Evolutionary conservation across 2,888 invertebrate species (phyloP), one percentile per base, ranked within the genome.

Genomic region (Ochropacha duplaris): DNA sequence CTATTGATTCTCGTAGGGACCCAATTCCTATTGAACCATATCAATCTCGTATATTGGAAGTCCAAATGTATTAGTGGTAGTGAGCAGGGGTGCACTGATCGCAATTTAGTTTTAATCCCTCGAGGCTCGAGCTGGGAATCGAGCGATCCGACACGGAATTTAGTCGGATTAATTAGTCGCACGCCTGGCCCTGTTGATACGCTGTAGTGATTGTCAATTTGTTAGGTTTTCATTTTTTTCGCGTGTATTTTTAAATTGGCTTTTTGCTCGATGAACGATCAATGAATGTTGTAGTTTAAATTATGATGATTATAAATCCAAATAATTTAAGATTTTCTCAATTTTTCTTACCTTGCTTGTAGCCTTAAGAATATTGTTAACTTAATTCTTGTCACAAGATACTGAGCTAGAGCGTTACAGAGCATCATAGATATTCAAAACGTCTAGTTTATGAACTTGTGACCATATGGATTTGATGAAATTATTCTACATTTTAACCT

Each of bases 21-120:
- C 36, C 39, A 19, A 44, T 44, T 44, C 19, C 44, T 19, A 44
- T 2, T 44, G 19, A 19, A 19, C n/a, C 16, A 44, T 19, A 44
- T 44, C 44, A 44, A 44, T 44, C 44, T 44, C 44, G 19, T 44
- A 19, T 44, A 44, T 44, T 44, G 44, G 44, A 44, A 19, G 44
- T 31, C 19, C 26, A 19, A 51, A 49, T 24, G 62, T 65, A 64
- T 68, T 68, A 70, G 58, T 44, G 54, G 59, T 59, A 54, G 44
- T 44, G 44, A 44, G 44, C 44, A 44, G 44, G 44, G 44, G 65
- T 60, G 58, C 60, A 63, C 63, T 71, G 71, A 71, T 72, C 66
- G 73, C 62, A 66, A 66, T 71, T 71, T 66, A 64, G 69, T 61
- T 63, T 68, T 68, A 71, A 71, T 71, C 71, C 63, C 57, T 60